Evolutionary conservation across 1,140 invertebrate species (phyloP).

Genomic region (Rhynchophorus ferrugineus): DNA sequence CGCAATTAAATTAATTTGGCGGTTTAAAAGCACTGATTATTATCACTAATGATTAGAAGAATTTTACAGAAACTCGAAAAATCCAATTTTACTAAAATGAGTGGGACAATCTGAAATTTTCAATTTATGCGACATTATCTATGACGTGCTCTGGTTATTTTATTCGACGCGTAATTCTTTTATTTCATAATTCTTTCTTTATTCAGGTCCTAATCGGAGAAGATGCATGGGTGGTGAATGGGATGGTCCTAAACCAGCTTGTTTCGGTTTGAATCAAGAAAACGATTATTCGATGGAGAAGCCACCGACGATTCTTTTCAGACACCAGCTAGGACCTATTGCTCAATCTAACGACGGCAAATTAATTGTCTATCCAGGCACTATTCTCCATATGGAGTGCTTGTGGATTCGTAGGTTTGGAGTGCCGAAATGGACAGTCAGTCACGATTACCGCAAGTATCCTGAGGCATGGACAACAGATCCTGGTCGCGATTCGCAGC

Average conservation of each 20-base stretch:
- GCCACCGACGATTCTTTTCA: conserved; percentile 74
- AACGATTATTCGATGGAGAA: conserved; percentile 82
- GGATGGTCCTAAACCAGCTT: conserved; percentile 68
- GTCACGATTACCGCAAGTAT: conserved; percentile 64
- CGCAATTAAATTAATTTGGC: no score
- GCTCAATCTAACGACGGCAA: conserved; percentile 80
- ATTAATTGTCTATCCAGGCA: conserved; percentile 75
- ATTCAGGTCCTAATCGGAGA: conserved; percentile 46
- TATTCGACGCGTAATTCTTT: no score
- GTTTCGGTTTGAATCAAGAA: conserved; percentile 74
- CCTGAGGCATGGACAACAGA: conserved; percentile 77
- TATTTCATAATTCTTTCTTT: no score
- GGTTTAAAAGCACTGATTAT: no score
- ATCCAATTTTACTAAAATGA: no score
- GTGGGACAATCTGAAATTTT: no score
- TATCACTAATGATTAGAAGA: no score
- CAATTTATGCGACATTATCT: no score
- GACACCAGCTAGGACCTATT: conserved; percentile 72
- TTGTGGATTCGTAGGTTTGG: conserved; percentile 77
- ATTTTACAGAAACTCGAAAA: no score
- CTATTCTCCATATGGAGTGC: conserved; percentile 79
- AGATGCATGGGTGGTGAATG: conserved; percentile 68
- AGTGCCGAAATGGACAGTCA: conserved; percentile 75
- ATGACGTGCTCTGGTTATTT: no score
- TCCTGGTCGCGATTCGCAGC: conserved; percentile 63